phyloP scores from a whole-genome alignment of 2,113 vertebrate genomes.

The Lophura nycthemera region DNA sequence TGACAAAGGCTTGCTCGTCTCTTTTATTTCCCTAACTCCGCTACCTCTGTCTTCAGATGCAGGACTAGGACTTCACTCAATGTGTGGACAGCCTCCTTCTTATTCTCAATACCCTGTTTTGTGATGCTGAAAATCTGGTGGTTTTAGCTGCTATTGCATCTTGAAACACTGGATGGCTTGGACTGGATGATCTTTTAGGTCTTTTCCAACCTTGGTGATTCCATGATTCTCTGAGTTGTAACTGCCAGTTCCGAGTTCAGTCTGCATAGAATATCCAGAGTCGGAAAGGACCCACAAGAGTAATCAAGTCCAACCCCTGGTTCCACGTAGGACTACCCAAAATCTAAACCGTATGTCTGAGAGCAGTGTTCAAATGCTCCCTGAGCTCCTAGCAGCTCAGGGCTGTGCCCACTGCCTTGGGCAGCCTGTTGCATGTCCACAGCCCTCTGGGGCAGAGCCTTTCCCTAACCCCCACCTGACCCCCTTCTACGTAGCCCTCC shows the following conservation, averaged over 20 bases:
- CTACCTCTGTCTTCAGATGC: neutral
- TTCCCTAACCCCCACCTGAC: neutral
- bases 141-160: neutral
- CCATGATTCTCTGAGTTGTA: neutral
- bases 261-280: neutral
- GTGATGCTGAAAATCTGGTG: neutral
- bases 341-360: neutral
- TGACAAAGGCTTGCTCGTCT: neutral
- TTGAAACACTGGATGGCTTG: neutral
- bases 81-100: neutral
- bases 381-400: too few relatives aligned
- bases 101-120: neutral
- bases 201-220: too few relatives aligned
- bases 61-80: neutral
- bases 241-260: neutral
- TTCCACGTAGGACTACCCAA: neutral
- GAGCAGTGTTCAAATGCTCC: neutral
- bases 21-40: neutral
- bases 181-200: too few relatives aligned
- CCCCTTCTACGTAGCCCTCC: neutral
- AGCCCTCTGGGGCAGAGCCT: neutral
- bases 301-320: neutral
- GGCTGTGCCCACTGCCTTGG: neutral
- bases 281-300: neutral
- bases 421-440: neutral